Percentiles rank a stretch among this genome's conserved stretches.
Evolutionary conservation across 2,113 vertebrate species (phyloP).

Genomic region (Numida meleagris): DNA sequence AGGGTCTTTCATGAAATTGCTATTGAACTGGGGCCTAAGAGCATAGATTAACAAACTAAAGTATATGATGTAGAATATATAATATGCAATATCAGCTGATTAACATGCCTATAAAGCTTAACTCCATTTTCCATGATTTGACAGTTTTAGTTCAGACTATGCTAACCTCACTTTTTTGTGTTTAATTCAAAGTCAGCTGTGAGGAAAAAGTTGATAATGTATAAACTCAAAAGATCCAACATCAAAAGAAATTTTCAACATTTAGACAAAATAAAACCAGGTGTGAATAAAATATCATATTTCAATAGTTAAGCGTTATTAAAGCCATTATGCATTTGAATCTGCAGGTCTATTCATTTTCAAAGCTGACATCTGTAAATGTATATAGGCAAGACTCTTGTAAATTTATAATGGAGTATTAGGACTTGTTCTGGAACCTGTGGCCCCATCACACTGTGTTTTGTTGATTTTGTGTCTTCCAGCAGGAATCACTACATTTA

Average conservation of each 20-base stretch:
- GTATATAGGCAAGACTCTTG: neutral
- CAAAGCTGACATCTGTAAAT: constrained; percentile 61
- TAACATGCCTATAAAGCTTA: neutral
- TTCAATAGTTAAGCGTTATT: constrained; percentile 42
- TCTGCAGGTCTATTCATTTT: constrained; percentile 41
- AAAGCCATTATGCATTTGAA: constrained; percentile 58
- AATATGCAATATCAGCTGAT: neutral
- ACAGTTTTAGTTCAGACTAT: neutral
- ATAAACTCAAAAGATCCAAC: constrained; percentile 38
- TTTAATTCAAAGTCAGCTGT: constrained; percentile 21
- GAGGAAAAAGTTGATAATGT: constrained; percentile 31
- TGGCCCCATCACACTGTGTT: neutral
- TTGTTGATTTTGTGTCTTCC: neutral
- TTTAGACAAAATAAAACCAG: constrained; percentile 67
- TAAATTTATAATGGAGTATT: constrained; percentile 52
- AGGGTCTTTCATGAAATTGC: neutral
- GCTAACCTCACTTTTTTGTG: neutral
- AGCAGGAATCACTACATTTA: neutral
- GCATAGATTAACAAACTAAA: neutral
- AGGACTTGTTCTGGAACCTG: constrained; percentile 10
- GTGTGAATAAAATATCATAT: constrained; percentile 67
- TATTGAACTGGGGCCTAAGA: neutral
- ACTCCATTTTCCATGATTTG: neutral
- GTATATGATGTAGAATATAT: neutral
- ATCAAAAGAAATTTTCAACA: constrained; percentile 63